Evolutionary conservation across 2,113 vertebrate species (phyloP), one percentile per base, ranked within the genome.

Genomic region (Picathartes gymnocephalus): DNA sequence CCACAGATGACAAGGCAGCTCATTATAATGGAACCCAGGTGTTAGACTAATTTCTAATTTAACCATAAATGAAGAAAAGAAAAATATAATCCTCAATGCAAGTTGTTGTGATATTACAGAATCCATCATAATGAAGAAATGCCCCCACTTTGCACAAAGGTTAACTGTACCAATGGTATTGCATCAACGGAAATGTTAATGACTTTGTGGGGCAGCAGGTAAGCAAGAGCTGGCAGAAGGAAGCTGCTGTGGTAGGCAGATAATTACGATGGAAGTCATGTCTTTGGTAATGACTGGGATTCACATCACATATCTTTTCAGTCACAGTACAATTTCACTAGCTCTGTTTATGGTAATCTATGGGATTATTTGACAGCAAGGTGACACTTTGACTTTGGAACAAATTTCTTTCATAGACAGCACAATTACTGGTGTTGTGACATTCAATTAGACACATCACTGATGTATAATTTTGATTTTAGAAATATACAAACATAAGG

Each of bases 291-390:
- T 77, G 93, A 97, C 80, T 94, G 88, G 95, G 88, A 98, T 98
- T 98, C 97, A 90, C 90, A 96, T 96, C 96, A 96, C 97, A 98
- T 97, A 93, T 94, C 97, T 97, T 93, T 91, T 93, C 92, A 93
- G 93, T 91, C 97, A 96, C 84, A 92, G 88, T 62, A 93, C 95
- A 97, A 95, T 98, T 97, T 97, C 3, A 7, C 85, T 50, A 81
- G 95, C 91, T 95, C 95, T 97, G 92, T 97, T 97, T 97, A 97
- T 90, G 93, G 94, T 96, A 95, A 98, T 97, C 96, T 96, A 82
- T 84, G 86, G 95, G 96, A 98, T 98, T 98, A 97, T 97, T 97
- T 97, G 97, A 97, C 97, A 97, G 95, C 87, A 98, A 97, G 96
- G 91, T 97, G 97, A 97, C 97, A 98, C 94, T 97, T 97, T 97